phyloP scores from a whole-genome alignment of 2,113 vertebrate species.

The Phaethornis superciliosus region DNA sequence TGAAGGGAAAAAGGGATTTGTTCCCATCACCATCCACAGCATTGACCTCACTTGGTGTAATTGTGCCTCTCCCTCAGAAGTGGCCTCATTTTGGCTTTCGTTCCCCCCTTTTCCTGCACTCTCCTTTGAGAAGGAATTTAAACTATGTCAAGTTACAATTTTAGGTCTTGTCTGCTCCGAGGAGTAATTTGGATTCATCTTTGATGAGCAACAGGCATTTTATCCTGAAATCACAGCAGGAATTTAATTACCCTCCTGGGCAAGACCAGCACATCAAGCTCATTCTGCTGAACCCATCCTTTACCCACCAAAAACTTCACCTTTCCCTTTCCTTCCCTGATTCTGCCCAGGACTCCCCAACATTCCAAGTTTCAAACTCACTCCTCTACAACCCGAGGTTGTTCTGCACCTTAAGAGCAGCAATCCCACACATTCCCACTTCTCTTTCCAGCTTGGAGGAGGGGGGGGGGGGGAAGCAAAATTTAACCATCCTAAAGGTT shows the following conservation, averaged over 20 bases:
- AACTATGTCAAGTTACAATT: not conserved
- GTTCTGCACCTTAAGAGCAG: not conserved
- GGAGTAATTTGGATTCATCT: not conserved
- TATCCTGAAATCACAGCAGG: not conserved
- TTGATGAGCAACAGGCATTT: not conserved
- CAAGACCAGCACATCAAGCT: no score
- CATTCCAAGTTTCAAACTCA: not conserved
- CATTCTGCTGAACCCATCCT: not conserved
- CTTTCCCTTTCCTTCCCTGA: not conserved
- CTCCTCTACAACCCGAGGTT: not conserved
- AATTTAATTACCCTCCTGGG: not conserved
- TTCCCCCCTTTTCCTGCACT: not conserved
- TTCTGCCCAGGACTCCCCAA: not conserved
- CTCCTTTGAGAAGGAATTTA: not conserved
- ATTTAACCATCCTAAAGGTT: not conserved
- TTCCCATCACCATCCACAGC: not conserved
- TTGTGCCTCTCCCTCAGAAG: fast-evolving
- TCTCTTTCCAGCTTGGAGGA: not conserved
- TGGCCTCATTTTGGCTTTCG: not conserved
- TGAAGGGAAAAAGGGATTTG: not conserved
- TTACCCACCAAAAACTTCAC: not conserved
- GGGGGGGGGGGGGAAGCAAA: no score
- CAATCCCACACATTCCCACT: not conserved
- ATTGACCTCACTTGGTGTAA: fast-evolving
- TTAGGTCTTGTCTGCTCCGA: not conserved